Evolutionary conservation across 1,140 invertebrate genomes (phyloP).

Genomic region (Camponotus vicinus): DNA sequence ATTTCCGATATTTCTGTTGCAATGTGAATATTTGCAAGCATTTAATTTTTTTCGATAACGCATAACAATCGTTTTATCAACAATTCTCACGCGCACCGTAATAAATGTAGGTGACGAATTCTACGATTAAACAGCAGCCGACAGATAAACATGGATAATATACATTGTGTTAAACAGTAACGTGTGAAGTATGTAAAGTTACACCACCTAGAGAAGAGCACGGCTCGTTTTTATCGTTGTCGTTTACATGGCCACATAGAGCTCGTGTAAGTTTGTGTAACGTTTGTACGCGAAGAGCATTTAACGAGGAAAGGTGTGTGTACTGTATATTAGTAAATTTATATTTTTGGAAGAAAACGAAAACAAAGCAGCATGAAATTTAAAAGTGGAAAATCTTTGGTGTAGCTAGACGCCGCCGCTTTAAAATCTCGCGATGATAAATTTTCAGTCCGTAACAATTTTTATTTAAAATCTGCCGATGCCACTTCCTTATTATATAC

Average conservation of each 20-base stretch:
- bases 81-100: conserved; percentile 63
- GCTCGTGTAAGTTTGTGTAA: conserved; percentile 64
- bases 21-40: conserved; percentile 27
- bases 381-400: conserved; percentile 21
- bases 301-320: conserved; percentile 66
- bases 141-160: conserved; percentile 63
- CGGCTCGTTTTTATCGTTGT: conserved; percentile 28
- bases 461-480: conserved; percentile 59
- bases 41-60: conserved; percentile 28
- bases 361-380: conserved; percentile 62
- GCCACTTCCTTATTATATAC: conserved; percentile 65
- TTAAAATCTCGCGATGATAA: conserved; percentile 40
- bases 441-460: conserved; percentile 49
- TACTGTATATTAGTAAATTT: conserved; percentile 83
- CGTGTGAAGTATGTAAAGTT: conserved; percentile 59
- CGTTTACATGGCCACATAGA: conserved; percentile 62
- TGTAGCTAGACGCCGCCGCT: conserved; percentile 1
- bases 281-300: conserved; percentile 63
- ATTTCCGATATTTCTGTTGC: conserved; percentile 49
- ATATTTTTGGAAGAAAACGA: conserved; percentile 83
- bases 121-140: conserved; percentile 63
- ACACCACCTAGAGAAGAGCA: conserved; percentile 17
- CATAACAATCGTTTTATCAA: conserved; percentile 46
- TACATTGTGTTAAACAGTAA: conserved; percentile 52
- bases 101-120: conserved; percentile 75